Percentiles rank a stretch among this genome's conserved stretches.
Evolutionary conservation across 2,888 invertebrate genomes (phyloP).

Genomic region (Platyscelio sp.): DNA sequence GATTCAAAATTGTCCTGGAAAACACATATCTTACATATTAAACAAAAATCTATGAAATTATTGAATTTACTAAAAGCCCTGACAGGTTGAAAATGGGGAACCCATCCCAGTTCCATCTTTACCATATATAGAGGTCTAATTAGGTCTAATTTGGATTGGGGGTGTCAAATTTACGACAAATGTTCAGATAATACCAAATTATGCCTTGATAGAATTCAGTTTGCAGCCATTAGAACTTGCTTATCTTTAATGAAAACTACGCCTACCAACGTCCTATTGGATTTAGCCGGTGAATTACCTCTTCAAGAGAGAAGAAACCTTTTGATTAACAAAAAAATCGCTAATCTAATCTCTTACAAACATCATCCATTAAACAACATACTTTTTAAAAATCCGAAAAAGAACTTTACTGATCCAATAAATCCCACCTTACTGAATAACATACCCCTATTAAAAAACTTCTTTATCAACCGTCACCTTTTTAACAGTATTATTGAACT

Average conservation of each 20-base stretch:
- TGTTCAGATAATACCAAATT: background rate
- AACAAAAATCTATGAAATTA: background rate
- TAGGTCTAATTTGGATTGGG: slow-evolving; percentile 9
- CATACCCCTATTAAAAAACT: background rate
- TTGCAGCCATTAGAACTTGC: background rate
- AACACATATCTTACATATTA: background rate
- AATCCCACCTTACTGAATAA: background rate
- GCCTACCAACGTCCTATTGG: background rate
- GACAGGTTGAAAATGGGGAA: background rate
- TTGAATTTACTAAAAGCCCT: background rate
- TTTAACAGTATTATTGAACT: background rate
- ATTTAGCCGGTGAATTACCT: background rate
- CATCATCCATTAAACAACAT: background rate
- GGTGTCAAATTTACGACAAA: background rate
- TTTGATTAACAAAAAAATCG: background rate
- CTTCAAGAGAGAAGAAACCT: background rate
- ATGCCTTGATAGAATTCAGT: background rate
- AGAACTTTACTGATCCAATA: background rate
- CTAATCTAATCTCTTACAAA: background rate
- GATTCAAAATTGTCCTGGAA: background rate
- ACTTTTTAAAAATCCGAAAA: background rate
- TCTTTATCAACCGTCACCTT: background rate
- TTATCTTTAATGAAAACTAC: background rate
- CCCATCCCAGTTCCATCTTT: background rate
- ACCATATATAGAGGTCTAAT: background rate